A percentile compares a stretch with the other conserved stretches of the same genome.
Conservation (phyloP, 2,797 vertebrate genomes). For the Crocodylus rhombifer region DNA sequence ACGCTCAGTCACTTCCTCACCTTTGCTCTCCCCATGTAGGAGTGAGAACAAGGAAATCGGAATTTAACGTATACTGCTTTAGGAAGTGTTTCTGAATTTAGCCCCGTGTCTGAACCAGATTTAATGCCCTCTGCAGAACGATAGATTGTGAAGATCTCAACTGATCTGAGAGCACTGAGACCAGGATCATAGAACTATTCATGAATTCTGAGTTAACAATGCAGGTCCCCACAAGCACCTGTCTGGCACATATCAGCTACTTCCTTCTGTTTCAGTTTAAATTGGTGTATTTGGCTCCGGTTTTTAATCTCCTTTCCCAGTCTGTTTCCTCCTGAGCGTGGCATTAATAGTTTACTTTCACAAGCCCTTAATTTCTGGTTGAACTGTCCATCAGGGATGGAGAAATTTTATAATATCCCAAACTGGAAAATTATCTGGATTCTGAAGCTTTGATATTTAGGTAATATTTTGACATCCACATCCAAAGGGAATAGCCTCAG, state of each 20-base stretch:
- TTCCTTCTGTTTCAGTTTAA: neutral
- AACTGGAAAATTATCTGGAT: neutral
- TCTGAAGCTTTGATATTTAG: neutral
- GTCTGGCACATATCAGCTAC: neutral
- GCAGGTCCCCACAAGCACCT: neutral
- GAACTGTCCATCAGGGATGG: neutral
- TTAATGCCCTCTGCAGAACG: neutral
- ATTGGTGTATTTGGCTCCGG: neutral
- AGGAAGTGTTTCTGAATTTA: neutral
- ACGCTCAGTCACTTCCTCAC: neutral
- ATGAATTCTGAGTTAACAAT: neutral
- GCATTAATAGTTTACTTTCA: neutral
- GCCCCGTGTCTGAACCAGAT: neutral
- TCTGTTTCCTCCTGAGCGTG: neutral
- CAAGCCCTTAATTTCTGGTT: neutral
- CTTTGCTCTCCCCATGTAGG: fast-evolving
- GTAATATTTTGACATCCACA: neutral
- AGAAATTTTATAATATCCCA: neutral
- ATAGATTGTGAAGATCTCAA: neutral
- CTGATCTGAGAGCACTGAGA: neutral
- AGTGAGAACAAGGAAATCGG: neutral
- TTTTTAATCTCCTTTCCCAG: neutral
- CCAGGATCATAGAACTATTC: neutral
- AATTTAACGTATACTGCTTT: neutral
- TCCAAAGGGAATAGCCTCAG: neutral